Evolutionary conservation across 2,113 vertebrate genomes (phyloP).

Genomic region (Lepus timidus): DNA sequence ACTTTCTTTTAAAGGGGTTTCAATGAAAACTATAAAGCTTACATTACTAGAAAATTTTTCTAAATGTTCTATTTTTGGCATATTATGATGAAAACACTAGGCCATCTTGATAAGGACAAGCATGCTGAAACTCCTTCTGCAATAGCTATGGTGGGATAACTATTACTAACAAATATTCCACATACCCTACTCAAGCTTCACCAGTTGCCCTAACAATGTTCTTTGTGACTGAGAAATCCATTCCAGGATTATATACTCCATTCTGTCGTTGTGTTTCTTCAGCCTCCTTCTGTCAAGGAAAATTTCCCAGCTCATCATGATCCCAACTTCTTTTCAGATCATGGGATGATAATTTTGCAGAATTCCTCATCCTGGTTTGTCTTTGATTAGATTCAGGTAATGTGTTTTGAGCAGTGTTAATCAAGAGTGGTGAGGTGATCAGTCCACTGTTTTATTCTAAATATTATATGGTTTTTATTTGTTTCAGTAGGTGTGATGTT

Average conservation of each 20-base stretch:
- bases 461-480: background rate
- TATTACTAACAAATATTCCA: background rate
- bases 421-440: background rate
- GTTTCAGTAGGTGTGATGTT: background rate
- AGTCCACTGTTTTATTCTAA: background rate
- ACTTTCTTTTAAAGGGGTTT: background rate
- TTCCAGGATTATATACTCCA: background rate
- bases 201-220: background rate
- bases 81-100: background rate
- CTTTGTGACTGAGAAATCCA: background rate
- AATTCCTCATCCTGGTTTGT: background rate
- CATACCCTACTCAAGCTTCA: background rate
- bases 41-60: background rate
- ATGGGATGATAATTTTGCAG: background rate
- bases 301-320: background rate
- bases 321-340: background rate
- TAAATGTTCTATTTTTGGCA: background rate
- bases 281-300: background rate
- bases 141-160: background rate
- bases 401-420: background rate
- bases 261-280: background rate
- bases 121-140: background rate
- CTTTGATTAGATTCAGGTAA: background rate
- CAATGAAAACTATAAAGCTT: conserved; percentile 39
- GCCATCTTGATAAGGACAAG: background rate